These are phyloP conservation scores for Enteromius afrohamiltoni DNA, from an alignment of 2,797 vertebrate genomes.

Conservation along the genomic window DNA sequence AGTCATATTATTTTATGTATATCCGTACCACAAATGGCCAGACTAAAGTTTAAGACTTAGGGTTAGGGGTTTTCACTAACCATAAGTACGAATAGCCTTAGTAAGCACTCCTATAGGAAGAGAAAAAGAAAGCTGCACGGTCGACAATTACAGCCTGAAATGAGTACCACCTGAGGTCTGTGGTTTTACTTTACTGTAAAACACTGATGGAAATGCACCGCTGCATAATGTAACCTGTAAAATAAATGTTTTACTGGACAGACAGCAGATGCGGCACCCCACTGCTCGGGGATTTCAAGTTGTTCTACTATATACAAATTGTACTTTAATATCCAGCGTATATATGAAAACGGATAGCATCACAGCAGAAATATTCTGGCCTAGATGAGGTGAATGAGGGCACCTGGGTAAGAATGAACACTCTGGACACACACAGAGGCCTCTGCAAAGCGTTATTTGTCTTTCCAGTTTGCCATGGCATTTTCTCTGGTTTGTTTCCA, in stretches of 20 bases:
- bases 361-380: neutral
- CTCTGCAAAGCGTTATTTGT: slow-evolving; percentile 36
- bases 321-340: neutral
- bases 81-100: neutral
- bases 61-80: neutral
- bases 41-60: neutral
- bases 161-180: slow-evolving; percentile 11
- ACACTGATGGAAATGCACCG: slow-evolving; percentile 20
- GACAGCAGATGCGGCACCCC: slow-evolving; percentile 12
- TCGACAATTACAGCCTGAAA: neutral
- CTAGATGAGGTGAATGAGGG: slow-evolving; percentile 17
- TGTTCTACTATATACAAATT: neutral
- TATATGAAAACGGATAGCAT: neutral
- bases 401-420: neutral
- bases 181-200: slow-evolving; percentile 45
- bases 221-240: slow-evolving; percentile 41
- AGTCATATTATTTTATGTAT: neutral
- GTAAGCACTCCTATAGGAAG: neutral
- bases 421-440: slow-evolving; percentile 17
- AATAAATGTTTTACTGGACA: slow-evolving; percentile 47
- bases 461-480: slow-evolving; percentile 30
- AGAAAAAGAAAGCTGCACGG: slow-evolving; percentile 5
- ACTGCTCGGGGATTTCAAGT: neutral
- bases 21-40: neutral
- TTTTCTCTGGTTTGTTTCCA: slow-evolving; percentile 16